Evolutionary conservation across 2,888 invertebrate species (phyloP).

Genomic region (Aleiodes alternator): DNA sequence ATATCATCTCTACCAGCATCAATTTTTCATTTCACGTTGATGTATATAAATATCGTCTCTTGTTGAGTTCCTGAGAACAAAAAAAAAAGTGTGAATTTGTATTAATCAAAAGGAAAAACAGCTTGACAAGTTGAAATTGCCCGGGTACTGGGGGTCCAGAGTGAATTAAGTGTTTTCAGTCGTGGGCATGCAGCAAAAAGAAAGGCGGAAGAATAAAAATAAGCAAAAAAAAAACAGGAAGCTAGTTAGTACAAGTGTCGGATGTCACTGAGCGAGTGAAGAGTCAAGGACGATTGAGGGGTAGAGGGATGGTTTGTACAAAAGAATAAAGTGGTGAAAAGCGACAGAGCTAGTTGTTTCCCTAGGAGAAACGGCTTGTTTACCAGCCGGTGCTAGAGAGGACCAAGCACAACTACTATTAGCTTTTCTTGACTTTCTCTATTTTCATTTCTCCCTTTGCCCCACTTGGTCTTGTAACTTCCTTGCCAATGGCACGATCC

Average conservation of each 20-base stretch:
- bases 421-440: constrained; percentile 54
- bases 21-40: constrained; percentile 3
- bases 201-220: too few relatives aligned
- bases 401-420: constrained; percentile 64
- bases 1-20: constrained; percentile 1
- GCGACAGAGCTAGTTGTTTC: constrained; percentile 58
- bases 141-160: background rate
- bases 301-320: constrained; percentile 22
- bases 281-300: constrained; percentile 10
- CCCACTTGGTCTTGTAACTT: background rate
- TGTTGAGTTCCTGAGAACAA: constrained; percentile 10
- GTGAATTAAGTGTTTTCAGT: background rate
- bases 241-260: constrained; percentile 43
- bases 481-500: constrained; percentile 19
- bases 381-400: constrained; percentile 54
- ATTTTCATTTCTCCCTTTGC: constrained; percentile 3
- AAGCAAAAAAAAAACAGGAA: constrained; percentile 41
- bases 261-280: constrained; percentile 34
- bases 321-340: constrained; percentile 28
- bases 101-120: background rate
- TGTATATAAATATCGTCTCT: background rate
- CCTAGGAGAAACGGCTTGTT: constrained; percentile 66
- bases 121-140: constrained; percentile 54
- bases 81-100: constrained; percentile 8
- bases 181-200: too few relatives aligned